Evolutionary conservation across 2,797 vertebrate species (phyloP), one percentile per base, ranked within the genome.

Genomic region (Chrosomus eos): DNA sequence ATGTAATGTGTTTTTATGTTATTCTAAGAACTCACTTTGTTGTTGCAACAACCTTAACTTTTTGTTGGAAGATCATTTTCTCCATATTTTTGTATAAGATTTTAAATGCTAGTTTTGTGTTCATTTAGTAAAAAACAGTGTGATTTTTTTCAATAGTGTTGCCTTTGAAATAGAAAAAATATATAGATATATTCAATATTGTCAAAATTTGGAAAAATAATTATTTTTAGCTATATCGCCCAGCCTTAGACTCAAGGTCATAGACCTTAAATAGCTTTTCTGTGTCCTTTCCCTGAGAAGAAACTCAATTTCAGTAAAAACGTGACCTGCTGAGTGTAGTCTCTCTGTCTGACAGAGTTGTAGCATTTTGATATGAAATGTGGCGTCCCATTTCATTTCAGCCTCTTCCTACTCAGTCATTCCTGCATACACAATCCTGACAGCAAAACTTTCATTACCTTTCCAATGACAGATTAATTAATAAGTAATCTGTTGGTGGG

Each of bases 391-490:
- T 75, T 87, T 91, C 87, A 83, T 82, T 55, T 55, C 23, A 68
- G 74, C 84, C 36, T 64, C 13, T 81, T 82, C 84, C 85, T 83
- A 67, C 86, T 76, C 79, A 70, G 81, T 60, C 86, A 88, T 85
- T 74, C 51, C 84, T 91, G 87, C 88, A 85, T 88, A 90, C 87
- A 73, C 72, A 64, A 3, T n/a, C 8, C 14, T 53, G 71, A 66
- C 40, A 51, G 68, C 33, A 72, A 88, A 87, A 87, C 91, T 90
- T 90, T 88, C 84, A 91, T 93, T 91, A 91, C 90, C 85, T 90
- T 43, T 82, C 85, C 88, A 88, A 74, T 90, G 88, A 93, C 88
- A 89, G 84, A 72, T 91, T n/a, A n/a, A n/a, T 91, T 92, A 91
- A 90, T 90, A 83, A 80, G 85, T 90, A 87, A 89, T 90, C 88